phyloP scores from a whole-genome alignment of 2,888 invertebrate genomes.

The Noctua comes region DNA sequence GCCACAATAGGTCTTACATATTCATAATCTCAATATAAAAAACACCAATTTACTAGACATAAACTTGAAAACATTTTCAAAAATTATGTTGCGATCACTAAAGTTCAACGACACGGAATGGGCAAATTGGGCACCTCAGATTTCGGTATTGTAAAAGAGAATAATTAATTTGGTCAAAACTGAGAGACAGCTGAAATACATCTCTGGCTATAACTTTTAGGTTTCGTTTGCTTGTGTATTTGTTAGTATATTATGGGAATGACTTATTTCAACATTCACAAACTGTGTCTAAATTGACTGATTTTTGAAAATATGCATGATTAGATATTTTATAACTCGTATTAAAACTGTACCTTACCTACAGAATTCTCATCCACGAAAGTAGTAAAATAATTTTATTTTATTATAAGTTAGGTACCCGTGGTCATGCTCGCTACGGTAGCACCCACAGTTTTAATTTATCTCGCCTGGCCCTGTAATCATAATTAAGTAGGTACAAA shows the following conservation, averaged over 20 bases:
- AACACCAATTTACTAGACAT: background rate
- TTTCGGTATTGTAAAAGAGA: slow-evolving; percentile 2
- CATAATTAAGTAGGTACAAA: slow-evolving; percentile 65
- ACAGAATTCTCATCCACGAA: slow-evolving; percentile 23
- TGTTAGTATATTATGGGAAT: background rate
- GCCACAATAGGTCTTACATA: background rate
- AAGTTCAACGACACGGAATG: background rate
- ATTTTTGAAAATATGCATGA: background rate
- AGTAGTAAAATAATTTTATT: slow-evolving; percentile 50
- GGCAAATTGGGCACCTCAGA: background rate
- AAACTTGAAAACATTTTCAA: too few species aligned
- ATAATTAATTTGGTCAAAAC: slow-evolving; percentile 10
- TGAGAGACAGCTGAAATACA: background rate
- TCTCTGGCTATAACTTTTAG: background rate
- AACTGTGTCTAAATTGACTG: background rate
- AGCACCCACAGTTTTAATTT: slow-evolving; percentile 61
- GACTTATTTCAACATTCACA: background rate
- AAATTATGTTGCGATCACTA: background rate
- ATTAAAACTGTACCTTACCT: background rate
- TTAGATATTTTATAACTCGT: background rate
- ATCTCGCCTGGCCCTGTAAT: slow-evolving; percentile 57
- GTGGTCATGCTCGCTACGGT: slow-evolving; percentile 45
- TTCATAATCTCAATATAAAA: background rate
- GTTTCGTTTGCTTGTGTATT: background rate
- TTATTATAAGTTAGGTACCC: slow-evolving; percentile 50